phyloP scores from a whole-genome alignment of 2,888 invertebrate species.

The Ischnura elegans region DNA sequence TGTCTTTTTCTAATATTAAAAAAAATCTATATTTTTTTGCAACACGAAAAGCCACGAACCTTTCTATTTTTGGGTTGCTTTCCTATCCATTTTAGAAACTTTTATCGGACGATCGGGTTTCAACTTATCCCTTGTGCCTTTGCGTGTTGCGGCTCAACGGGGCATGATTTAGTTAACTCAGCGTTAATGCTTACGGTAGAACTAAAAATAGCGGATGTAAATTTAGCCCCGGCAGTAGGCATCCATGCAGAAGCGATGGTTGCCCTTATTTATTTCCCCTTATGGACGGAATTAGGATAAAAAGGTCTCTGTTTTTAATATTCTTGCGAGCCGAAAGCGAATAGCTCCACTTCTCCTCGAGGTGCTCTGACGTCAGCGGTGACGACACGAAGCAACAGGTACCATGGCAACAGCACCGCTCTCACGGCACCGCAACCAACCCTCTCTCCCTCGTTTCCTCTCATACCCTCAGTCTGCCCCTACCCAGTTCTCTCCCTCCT shows the following conservation, averaged over 20 bases:
- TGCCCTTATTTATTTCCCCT: not conserved
- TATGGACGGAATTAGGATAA: not conserved
- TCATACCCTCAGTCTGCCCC: not conserved
- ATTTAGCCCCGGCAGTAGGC: not conserved
- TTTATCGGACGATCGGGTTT: not conserved
- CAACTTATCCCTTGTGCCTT: not conserved
- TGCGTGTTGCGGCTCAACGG: not conserved
- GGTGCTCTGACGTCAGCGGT: slow-evolving; percentile 40
- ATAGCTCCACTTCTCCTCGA: not conserved
- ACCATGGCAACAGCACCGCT: slow-evolving; percentile 48
- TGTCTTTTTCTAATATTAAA: too few species aligned
- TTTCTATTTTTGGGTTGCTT: too few species aligned
- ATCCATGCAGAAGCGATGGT: not conserved
- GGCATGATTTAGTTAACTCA: not conserved
- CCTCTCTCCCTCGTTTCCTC: not conserved
- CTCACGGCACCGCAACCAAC: not conserved
- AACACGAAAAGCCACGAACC: too few species aligned
- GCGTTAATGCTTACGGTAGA: not conserved
- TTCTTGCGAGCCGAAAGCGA: slow-evolving; percentile 23
- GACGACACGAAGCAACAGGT: slow-evolving; percentile 63
- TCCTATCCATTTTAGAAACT: not conserved
- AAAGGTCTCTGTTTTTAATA: not conserved
- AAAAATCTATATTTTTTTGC: too few species aligned
- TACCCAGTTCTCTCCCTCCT: not conserved
- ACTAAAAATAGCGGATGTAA: not conserved